Evolutionary conservation across 2,888 invertebrate species (phyloP).

Genomic region (Hydrotaea cyrtoneurina): DNA sequence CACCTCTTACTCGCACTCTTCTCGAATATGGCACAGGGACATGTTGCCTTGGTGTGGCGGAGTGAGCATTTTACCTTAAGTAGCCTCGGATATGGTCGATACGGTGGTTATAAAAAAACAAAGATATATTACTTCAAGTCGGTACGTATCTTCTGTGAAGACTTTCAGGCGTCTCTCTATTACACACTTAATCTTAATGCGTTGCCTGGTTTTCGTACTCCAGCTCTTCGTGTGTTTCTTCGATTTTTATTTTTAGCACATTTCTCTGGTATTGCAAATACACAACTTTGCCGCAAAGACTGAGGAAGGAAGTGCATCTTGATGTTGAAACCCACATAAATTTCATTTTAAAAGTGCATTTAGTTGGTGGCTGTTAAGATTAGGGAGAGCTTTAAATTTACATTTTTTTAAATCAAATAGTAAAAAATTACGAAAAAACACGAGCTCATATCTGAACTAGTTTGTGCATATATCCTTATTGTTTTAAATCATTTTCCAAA

Average conservation of each 20-base stretch:
- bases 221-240: neutral
- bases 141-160: slow-evolving; percentile 75
- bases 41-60: neutral
- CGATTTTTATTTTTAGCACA: slow-evolving; percentile 9
- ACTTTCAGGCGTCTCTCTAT: slow-evolving; percentile 78
- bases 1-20: neutral
- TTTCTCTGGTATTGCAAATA: neutral
- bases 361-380: neutral
- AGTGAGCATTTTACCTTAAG: slow-evolving; percentile 72
- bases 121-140: slow-evolving; percentile 77
- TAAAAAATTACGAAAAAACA: neutral
- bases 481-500: too few relatives aligned
- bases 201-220: slow-evolving; percentile 9
- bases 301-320: neutral
- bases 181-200: slow-evolving; percentile 68
- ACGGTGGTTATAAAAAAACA: slow-evolving; percentile 78
- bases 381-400: too few relatives aligned
- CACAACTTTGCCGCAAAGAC: neutral
- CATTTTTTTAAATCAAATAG: neutral
- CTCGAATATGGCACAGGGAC: neutral
- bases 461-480: too few relatives aligned
- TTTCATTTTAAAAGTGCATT: neutral
- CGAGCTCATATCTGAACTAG: too few relatives aligned
- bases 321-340: neutral
- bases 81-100: slow-evolving; percentile 71